phyloP scores from a whole-genome alignment of 1,140 invertebrate species.

The Aradophagus sp. region DNA sequence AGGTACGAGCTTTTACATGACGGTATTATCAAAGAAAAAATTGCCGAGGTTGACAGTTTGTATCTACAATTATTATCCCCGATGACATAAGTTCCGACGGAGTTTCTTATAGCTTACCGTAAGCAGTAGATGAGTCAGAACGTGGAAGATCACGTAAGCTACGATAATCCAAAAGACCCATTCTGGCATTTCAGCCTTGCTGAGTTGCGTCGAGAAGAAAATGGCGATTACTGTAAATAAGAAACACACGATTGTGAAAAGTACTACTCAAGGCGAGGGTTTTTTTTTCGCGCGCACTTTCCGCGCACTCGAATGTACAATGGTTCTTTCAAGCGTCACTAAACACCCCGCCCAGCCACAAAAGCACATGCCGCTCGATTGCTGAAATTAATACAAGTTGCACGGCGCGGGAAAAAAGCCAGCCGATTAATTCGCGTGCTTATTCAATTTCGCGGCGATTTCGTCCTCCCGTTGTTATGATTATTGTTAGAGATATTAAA shows the following conservation, averaged over 20 bases:
- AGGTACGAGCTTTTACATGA: too few species aligned
- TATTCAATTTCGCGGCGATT: too few species aligned
- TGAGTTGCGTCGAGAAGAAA: constrained; percentile 91
- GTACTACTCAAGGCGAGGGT: constrained; percentile 11
- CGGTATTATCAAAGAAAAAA: too few species aligned
- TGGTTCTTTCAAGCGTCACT: too few species aligned
- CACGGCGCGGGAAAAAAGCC: too few species aligned
- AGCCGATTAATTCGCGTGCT: too few species aligned
- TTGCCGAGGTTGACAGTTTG: constrained; percentile 9
- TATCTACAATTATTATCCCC: constrained; percentile 14
- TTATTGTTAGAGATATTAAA: too few species aligned
- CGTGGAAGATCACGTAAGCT: constrained; percentile 91
- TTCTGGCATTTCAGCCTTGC: constrained; percentile 87
- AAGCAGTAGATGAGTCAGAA: constrained; percentile 90
- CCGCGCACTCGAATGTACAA: constrained; percentile 1
- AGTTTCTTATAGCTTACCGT: constrained; percentile 80
- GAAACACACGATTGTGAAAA: constrained; percentile 25
- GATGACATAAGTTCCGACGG: constrained; percentile 30
- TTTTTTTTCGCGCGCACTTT: neutral
- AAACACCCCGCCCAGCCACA: too few species aligned
- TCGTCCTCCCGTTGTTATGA: too few species aligned
- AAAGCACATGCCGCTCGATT: too few species aligned
- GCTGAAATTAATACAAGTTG: too few species aligned
- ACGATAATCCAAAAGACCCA: constrained; percentile 92
- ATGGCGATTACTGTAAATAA: constrained; percentile 89